Conservation (phyloP, 2,888 invertebrate genomes). For the Morpho achilles region DNA sequence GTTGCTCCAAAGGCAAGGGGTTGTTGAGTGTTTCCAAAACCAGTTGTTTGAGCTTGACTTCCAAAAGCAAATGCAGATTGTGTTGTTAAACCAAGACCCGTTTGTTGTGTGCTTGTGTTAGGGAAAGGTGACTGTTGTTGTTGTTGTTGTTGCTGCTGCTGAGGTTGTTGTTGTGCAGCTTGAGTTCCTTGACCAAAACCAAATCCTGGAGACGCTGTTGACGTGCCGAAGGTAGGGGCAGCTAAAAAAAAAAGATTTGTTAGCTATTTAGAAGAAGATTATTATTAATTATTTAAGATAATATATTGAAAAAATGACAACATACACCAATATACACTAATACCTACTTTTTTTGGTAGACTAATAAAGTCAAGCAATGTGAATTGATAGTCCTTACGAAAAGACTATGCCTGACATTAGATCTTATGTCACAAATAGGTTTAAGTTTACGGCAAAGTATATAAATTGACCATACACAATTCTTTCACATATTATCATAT, state of each 20-base stretch:
- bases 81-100: constrained; percentile 1
- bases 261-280: no score
- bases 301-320: no score
- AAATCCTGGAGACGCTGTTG: constrained; percentile 26
- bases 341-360: no score
- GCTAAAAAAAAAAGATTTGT: constrained; percentile 18
- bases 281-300: no score
- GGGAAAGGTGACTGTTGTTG: background rate
- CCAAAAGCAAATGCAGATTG: constrained; percentile 32
- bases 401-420: no score
- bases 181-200: constrained; percentile 22
- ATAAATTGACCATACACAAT: no score
- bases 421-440: no score
- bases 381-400: no score
- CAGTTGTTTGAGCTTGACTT: constrained; percentile 20
- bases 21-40: constrained; percentile 11
- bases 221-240: constrained; percentile 30
- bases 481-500: no score
- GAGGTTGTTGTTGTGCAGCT: constrained; percentile 7
- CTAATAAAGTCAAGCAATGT: no score
- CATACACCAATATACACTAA: no score
- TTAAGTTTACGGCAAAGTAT: no score
- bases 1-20: constrained; percentile 15
- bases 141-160: constrained; percentile 4
- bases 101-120: constrained; percentile 9